Base-by-base conservation (phyloP, 1,140 invertebrate species). In the Mactra quadrangularis region DNA sequence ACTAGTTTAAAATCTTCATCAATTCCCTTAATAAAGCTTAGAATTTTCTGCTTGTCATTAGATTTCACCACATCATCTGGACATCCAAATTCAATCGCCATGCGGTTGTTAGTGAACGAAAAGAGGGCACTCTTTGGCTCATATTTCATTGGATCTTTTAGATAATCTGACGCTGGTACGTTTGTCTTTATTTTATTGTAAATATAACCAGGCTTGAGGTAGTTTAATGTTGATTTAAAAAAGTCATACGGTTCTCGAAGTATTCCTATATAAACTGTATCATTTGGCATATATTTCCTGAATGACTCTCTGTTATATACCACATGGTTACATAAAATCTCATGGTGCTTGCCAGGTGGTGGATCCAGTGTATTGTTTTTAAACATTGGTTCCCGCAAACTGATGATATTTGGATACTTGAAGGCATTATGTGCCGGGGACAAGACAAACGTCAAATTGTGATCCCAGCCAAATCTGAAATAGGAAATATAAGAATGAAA, bases 1-100 rank as follows among this genome's bases (percentile, higher is more conserved):
- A 95, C 91, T 15, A 94, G 86, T 75, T 93, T 89, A 85, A 95
- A 94, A 13, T 85, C 70, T 3, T 38, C 9, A 9, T 86, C 85
- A 1, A 87, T 33, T 41, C 72, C 50, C 15, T 53, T 31, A 1
- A 85, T 38, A 50, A 84, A 89, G 38, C 72, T 13, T 29, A 62
- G n/a, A 38, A 83, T 70, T 47, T 85, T 35, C 3, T 35, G 15
- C n/a, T 25, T 47, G 41, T 82, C 59, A 52, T 62, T 59, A 35
- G 47, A 59, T 25, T 77, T 38, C 45, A 87, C 78, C 33, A 85
- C 35, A 4, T 84, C 29, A 3, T 33, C 33, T 4, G 87, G 84
- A 53, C 79, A 86, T 33, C 75, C 82, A 55, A 86, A 86, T 47
- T 88, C 87, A 22, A 79, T 9, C 0, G 86, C 78, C 86, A 88